Evolutionary conservation across 1,140 invertebrate genomes (phyloP), one percentile per base, ranked within the genome.

Genomic region (Cotesia glomerata): DNA sequence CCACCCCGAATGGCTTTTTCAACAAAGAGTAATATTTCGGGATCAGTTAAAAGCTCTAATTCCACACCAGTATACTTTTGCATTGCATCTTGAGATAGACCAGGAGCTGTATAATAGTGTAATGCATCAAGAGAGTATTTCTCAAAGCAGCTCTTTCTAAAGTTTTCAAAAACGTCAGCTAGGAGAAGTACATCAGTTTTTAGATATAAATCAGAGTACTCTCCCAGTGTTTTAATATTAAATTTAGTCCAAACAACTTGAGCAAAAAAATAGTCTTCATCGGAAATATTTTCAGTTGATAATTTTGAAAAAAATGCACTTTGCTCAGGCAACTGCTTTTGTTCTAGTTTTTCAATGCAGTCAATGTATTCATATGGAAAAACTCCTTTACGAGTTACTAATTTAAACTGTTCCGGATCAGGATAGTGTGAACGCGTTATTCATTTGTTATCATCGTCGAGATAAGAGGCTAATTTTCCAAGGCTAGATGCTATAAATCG

Each of bases 81-180:
- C 80, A 84, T 83, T 5, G 78, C 61, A 36, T 63, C 32, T 11
- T 76, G 88, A 35, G 80, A 77, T 13, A 86, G 77, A 5, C 84
- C 82, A 9, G 82, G 83, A 36, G 81, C 78, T 51, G 84, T 84
- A 72, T 79, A 80, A 73, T 82, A 86, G 75, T 84, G 78, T 8
- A 73, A 61, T 26, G 79, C 79, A 76, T 85, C 85, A 65, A 87
- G 71, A 14, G 56, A 18, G 77, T 85, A 79, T n/a, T 72, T 75
- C 52, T 69, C 72, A 54, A 76, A 54, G 65, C 70, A 74, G 14
- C 14, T 71, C 32, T 77, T 68, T 74, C 85, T 39, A 77, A 87
- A 89, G 76, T 87, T 86, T 82, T 88, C 85, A 79, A 89, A 89
- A 26, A 89, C 76, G 79, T 89, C 87, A 5, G 80, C 81, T 16